A percentile compares a stretch with the other conserved stretches of the same genome.
phyloP scores from a whole-genome alignment of 1,140 invertebrate genomes.

The Caenorhabditis remanei region DNA sequence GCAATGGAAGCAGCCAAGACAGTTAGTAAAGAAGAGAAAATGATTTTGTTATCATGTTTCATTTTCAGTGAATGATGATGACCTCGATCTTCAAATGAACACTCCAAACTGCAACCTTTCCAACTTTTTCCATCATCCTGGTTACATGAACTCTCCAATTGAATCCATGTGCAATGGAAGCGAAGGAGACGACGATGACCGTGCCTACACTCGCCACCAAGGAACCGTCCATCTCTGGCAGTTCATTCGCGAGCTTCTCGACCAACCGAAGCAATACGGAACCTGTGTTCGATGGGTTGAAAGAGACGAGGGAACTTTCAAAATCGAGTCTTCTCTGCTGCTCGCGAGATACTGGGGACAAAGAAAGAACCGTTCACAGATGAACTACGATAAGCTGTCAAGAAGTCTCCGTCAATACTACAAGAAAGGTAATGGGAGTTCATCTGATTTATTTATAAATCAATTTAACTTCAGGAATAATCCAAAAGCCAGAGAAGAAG shows the following conservation, averaged over 20 bases:
- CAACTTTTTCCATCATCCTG: slow-evolving; percentile 42
- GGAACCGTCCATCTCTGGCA: slow-evolving; percentile 97
- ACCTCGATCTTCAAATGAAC: slow-evolving; percentile 25
- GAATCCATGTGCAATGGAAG: slow-evolving; percentile 31
- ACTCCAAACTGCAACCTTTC: slow-evolving; percentile 31
- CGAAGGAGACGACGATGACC: slow-evolving; percentile 57
- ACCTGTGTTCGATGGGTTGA: slow-evolving; percentile 97
- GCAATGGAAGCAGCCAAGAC: slow-evolving; percentile 62
- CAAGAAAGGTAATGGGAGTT: slow-evolving; percentile 83
- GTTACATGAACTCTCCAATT: slow-evolving; percentile 57
- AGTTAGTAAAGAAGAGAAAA: background rate
- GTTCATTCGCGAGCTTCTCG: slow-evolving; percentile 94
- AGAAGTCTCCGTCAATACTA: slow-evolving; percentile 98
- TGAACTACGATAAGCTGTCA: slow-evolving; percentile 99
- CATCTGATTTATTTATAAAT: background rate
- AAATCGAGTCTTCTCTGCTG: slow-evolving; percentile 96
- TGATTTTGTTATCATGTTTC: background rate
- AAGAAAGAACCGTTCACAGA: slow-evolving; percentile 95
- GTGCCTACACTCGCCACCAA: slow-evolving; percentile 59
- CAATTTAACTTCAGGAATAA: slow-evolving; percentile 84
- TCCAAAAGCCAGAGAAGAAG: slow-evolving; percentile 98
- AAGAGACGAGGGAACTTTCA: slow-evolving; percentile 93
- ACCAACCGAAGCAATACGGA: slow-evolving; percentile 87
- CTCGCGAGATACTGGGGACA: slow-evolving; percentile 96
- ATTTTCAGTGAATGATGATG: slow-evolving; percentile 36